Evolutionary conservation across 92 coral and sea anemone species (phyloP).

Genomic region (Meandrina meandrites): DNA sequence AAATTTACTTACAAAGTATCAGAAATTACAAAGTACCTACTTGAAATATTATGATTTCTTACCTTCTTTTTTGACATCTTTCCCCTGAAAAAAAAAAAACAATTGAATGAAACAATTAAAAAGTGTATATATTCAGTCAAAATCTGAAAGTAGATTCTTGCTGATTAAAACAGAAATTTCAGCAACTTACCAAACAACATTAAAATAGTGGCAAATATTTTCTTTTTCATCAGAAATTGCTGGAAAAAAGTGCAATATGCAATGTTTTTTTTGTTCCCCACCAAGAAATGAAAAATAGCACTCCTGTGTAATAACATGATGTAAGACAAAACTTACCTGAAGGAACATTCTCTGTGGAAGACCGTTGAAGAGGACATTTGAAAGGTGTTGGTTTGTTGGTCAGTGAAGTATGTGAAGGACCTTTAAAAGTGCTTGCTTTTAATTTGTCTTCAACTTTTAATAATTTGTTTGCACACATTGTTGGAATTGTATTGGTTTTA

Average conservation of each 20-base stretch:
- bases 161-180: not conserved
- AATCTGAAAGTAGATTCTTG: too few species aligned
- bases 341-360: not conserved
- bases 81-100: slow-evolving; percentile 69
- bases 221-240: slow-evolving; percentile 44
- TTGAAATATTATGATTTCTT: not conserved
- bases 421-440: not conserved
- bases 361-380: slow-evolving; percentile 15
- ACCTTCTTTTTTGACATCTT: slow-evolving; percentile 98
- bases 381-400: not conserved
- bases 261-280: not conserved
- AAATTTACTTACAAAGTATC: not conserved
- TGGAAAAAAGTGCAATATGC: not conserved
- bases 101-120: not conserved
- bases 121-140: not conserved
- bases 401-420: not conserved
- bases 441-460: not conserved
- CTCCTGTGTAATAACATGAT: not conserved
- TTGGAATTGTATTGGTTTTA: not conserved
- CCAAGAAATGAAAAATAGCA: not conserved
- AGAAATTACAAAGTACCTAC: not conserved
- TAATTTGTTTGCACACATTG: not conserved
- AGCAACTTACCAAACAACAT: slow-evolving; percentile 86
- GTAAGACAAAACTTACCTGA: slow-evolving; percentile 6
- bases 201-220: slow-evolving; percentile 54